Evolutionary conservation across 2,797 vertebrate genomes (phyloP), one percentile per base, ranked within the genome.

Genomic region (Anguilla marmorata): DNA sequence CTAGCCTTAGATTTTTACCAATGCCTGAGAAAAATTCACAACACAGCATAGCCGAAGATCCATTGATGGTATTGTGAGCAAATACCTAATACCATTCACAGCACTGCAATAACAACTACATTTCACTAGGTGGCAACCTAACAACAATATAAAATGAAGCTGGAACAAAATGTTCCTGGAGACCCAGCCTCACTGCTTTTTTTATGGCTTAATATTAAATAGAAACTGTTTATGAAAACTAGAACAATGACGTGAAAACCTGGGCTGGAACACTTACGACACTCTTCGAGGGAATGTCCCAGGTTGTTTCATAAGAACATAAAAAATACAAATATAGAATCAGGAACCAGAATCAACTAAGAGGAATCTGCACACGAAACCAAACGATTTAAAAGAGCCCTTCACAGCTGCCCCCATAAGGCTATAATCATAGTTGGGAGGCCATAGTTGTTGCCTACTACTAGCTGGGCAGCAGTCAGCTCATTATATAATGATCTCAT

Each of bases 41-140:
- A 74, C 30, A 12, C 27, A 80, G 76, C 14, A 41, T 3, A 21
- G 41, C 7, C 3, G 76, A 45, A 45, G 37, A 21, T 21, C 3
- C 21, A 3, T 74, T 37, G 11, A 8, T 72, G n/a, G 66, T 3
- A 74, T 74, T 30, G 12, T 33, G n/a, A 30, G 69, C 24, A n/a
- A 66, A 66, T 66, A 74, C 21, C 21, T 24, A 12, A 19, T 76
- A 72, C 27, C 11, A 19, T 82, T 45, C 79, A 82, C 41, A 48
- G 45, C 79, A 82, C 2, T 82, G 79, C 79, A 82, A 24, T 50
- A 3, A 50, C 79, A 82, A 48, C 19, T n/a, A 12, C 11, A 50
- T 48, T 1, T 50, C 79, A 82, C 79, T 82, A 50, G 79, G 45
- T 82, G 79, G 79, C 79, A 82, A 50, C 45, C 41, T 82, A 82